These are phyloP conservation scores for Dicyrtomina minuta DNA, from an alignment of 2,888 invertebrate genomes.

Conservation along the genomic window DNA sequence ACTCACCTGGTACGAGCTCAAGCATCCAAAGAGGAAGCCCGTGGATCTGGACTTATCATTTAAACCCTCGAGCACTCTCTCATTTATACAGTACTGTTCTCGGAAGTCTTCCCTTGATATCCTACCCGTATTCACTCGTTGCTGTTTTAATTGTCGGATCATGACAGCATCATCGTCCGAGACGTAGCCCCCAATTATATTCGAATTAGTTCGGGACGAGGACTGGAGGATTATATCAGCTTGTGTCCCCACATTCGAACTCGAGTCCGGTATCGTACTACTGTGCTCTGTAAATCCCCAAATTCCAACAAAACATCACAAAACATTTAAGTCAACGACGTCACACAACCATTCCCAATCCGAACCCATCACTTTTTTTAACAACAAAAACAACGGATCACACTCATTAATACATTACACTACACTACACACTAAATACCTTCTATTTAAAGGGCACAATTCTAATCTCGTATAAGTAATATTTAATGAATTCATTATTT, in stretches of 20 bases:
- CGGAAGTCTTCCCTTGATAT: constrained; percentile 88
- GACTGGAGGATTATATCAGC: constrained; percentile 17
- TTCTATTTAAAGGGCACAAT: too few species aligned
- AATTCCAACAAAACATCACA: not conserved
- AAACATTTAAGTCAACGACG: not conserved
- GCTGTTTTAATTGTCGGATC: constrained; percentile 21
- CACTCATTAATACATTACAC: too few species aligned
- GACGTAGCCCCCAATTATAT: constrained; percentile 41
- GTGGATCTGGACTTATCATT: constrained; percentile 59
- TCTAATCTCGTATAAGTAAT: too few species aligned
- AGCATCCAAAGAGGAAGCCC: constrained; percentile 77
- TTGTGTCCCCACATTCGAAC: constrained; percentile 29
- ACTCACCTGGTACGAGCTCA: constrained; percentile 62
- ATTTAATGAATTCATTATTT: too few species aligned
- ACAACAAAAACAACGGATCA: too few species aligned
- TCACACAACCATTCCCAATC: not conserved
- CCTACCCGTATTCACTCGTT: constrained; percentile 53
- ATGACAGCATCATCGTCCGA: constrained; percentile 42
- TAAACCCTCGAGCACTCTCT: constrained; percentile 75
- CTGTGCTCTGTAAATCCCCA: not conserved
- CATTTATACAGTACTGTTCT: constrained; percentile 89
- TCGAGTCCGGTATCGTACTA: constrained; percentile 18
- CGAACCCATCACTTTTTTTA: not conserved
- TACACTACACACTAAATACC: too few species aligned
- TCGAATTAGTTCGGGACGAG: constrained; percentile 15